Evolutionary conservation across 2,797 vertebrate species (phyloP), one percentile per base, ranked within the genome.

Genomic region (Prunella strophiata): DNA sequence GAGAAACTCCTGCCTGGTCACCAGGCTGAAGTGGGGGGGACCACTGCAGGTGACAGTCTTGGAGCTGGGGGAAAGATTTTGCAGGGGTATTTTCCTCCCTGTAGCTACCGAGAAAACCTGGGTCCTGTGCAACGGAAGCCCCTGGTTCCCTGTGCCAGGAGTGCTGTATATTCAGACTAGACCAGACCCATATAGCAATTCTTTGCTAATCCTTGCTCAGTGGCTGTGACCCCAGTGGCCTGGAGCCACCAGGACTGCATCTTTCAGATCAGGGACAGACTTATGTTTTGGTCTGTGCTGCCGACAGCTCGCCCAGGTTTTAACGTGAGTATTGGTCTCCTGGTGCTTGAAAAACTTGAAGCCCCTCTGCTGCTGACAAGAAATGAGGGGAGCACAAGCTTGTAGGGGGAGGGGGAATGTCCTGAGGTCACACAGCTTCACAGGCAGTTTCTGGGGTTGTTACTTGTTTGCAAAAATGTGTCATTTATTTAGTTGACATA

Each of bases 401-500:
- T 3, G 1, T n/a, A 91, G 93, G 62, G 89, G 95, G 91, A 93
- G 34, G 89, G 72, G 15, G 45, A 65, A 79, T 80, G 85, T 94
- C 95, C 91, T 84, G 32, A 80, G 94, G 95, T 94, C 91, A 91
- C 54, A 43, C 10, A 0, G 85, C 80, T 88, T 93, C 70, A 55
- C 66, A 52, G 80, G 21, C 94, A 12, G 80, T 78, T 96, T 84
- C 93, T 93, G 80, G 80, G 73, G 22, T 91, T 94, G 89, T 86
- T 94, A 92, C 94, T 94, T 77, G 88, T 94, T 89, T 89, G 78
- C 63, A 90, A 85, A 96, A 95, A 91, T 67, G 67, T 6, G 2
- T 87, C 91, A 94, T 96, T 96, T 96, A 91, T 96, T 96, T 96
- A 93, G 94, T 93, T 96, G 96, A 96, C 95, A 95, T 94, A 94